phyloP scores from a whole-genome alignment of 2,888 invertebrate species.

The Actias luna region DNA sequence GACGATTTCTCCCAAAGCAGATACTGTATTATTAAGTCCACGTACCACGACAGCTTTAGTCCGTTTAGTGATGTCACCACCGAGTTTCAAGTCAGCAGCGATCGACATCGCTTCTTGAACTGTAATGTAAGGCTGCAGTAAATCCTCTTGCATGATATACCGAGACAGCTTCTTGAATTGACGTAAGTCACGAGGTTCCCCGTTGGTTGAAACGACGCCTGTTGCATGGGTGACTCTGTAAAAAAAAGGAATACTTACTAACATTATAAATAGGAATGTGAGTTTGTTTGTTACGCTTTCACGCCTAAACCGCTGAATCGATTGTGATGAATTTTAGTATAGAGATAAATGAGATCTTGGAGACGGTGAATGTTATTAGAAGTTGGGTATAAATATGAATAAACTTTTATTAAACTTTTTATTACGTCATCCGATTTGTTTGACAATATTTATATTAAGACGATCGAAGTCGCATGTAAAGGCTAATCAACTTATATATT shows the following conservation, averaged over 20 bases:
- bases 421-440: too few relatives aligned
- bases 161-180: conserved; percentile 93
- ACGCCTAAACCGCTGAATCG: too few relatives aligned
- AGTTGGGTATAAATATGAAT: too few relatives aligned
- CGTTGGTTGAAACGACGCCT: conserved; percentile 91
- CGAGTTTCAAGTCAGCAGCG: conserved; percentile 94
- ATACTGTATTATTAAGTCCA: conserved; percentile 23
- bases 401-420: too few relatives aligned
- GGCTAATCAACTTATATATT: too few relatives aligned
- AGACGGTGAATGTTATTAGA: too few relatives aligned
- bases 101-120: conserved; percentile 94
- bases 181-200: conserved; percentile 86
- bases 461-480: too few relatives aligned
- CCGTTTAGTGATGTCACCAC: conserved; percentile 79
- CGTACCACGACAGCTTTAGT: conserved; percentile 88
- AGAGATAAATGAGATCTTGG: too few relatives aligned
- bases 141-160: conserved; percentile 97
- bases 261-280: too few relatives aligned
- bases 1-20: background rate
- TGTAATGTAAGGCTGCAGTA: conserved; percentile 92
- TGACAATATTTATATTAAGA: too few relatives aligned
- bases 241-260: background rate
- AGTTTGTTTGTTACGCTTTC: too few relatives aligned
- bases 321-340: too few relatives aligned
- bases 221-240: conserved; percentile 84